These are phyloP conservation scores for Paralichthys olivaceus DNA, from an alignment of 2,113 vertebrate species.

Conservation along the genomic window DNA sequence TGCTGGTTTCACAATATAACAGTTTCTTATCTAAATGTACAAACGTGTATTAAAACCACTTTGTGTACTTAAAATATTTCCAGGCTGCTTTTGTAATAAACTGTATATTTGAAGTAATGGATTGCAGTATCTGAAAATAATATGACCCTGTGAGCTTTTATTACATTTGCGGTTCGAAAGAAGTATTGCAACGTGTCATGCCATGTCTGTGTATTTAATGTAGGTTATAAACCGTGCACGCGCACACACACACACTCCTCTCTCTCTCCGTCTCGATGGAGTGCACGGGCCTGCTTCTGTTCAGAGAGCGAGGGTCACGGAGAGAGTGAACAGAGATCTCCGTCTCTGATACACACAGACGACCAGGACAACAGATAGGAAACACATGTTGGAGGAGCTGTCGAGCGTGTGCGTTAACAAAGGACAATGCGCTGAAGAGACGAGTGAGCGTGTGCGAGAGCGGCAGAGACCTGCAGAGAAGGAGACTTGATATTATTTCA, in stretches of 20 bases:
- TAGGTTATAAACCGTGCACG: not conserved
- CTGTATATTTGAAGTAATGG: not conserved
- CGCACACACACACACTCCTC: not conserved
- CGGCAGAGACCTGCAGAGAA: not conserved
- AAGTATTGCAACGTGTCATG: not conserved
- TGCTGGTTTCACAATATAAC: not conserved
- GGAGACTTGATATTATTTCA: not conserved
- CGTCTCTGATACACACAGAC: slow-evolving; percentile 40
- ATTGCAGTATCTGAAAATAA: slow-evolving; percentile 5
- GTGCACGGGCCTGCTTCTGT: slow-evolving; percentile 36
- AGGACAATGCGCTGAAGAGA: slow-evolving; percentile 13
- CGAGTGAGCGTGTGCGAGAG: not conserved
- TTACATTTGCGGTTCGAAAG: slow-evolving; percentile 4
- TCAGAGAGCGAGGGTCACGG: slow-evolving; percentile 36
- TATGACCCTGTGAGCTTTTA: not conserved
- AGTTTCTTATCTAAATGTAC: not conserved
- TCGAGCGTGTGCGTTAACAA: slow-evolving; percentile 29
- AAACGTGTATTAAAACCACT: not conserved
- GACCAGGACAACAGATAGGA: slow-evolving; percentile 51
- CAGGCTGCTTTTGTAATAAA: not conserved
- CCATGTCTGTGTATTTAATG: not conserved
- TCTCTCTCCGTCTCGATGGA: not conserved
- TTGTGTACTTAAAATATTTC: not conserved
- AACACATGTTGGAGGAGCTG: slow-evolving; percentile 58
- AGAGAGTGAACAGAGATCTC: slow-evolving; percentile 53